These are phyloP conservation scores for Pampusana beccarii DNA, from an alignment of 2,113 vertebrate genomes.

Conservation along the genomic window DNA sequence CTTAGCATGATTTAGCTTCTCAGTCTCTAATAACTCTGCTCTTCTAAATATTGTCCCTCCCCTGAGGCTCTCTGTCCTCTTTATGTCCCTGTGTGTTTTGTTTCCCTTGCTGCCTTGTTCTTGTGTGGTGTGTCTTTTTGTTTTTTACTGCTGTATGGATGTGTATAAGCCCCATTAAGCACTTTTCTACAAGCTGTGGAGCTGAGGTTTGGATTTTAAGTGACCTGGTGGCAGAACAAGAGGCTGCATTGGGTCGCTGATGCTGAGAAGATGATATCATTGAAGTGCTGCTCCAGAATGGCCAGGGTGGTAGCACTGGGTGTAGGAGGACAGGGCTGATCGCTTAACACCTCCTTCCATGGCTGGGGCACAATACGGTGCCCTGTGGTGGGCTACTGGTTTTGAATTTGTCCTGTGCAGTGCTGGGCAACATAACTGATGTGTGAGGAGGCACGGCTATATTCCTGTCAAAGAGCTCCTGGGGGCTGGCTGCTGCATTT, in stretches of 20 bases:
- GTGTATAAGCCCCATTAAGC: not conserved
- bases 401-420: not conserved
- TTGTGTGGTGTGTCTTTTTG: not conserved
- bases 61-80: conserved; percentile 33
- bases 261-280: not conserved
- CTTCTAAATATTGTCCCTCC: not conserved
- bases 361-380: not conserved
- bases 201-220: not conserved
- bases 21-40: not conserved
- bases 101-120: conserved; percentile 17
- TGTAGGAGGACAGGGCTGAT: not conserved
- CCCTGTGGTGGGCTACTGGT: not conserved
- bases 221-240: not conserved
- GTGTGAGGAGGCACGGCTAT: not conserved
- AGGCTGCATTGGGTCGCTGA: not conserved
- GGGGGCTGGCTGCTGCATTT: not conserved
- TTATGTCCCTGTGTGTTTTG: conserved; percentile 46
- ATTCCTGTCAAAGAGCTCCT: not conserved
- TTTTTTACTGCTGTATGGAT: not conserved
- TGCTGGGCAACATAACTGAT: not conserved
- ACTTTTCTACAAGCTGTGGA: not conserved
- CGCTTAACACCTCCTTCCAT: not conserved
- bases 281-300: not conserved
- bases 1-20: not conserved
- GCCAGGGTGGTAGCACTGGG: not conserved